phyloP scores from a whole-genome alignment of 2,888 invertebrate species.

The Cheiracanthium punctorium region DNA sequence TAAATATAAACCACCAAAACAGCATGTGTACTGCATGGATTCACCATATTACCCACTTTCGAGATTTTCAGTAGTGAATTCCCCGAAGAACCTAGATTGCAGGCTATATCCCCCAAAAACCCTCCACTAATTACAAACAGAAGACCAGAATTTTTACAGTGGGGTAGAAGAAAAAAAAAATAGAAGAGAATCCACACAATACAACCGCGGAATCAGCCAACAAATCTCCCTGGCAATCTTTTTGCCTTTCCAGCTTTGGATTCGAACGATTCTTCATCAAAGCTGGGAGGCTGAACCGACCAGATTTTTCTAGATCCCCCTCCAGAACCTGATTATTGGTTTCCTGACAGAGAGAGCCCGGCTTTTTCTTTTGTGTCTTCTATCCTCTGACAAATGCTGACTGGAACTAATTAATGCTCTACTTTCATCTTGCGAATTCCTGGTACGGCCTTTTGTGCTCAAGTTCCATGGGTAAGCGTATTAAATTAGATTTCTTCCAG shows the following conservation, averaged over 20 bases:
- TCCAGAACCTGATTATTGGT: slow-evolving; percentile 52
- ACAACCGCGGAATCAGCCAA: slow-evolving; percentile 15
- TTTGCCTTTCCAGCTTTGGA: slow-evolving; percentile 52
- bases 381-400: slow-evolving; percentile 65
- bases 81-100: background rate
- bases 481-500: slow-evolving; percentile 67
- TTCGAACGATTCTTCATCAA: slow-evolving; percentile 43
- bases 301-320: slow-evolving; percentile 45
- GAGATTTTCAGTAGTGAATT: background rate
- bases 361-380: slow-evolving; percentile 52
- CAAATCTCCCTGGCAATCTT: slow-evolving; percentile 52
- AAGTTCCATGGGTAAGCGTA: slow-evolving; percentile 53
- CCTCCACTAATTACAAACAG: slow-evolving; percentile 25
- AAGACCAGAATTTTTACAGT: background rate
- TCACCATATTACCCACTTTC: no score
- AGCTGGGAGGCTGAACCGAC: slow-evolving; percentile 23
- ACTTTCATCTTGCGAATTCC: slow-evolving; percentile 59
- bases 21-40: no score
- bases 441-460: slow-evolving; percentile 27
- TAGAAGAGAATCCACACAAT: slow-evolving; percentile 12
- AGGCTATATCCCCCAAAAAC: slow-evolving; percentile 37
- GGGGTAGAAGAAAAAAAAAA: background rate
- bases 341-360: slow-evolving; percentile 24
- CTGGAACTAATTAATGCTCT: slow-evolving; percentile 65
- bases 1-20: no score